A percentile compares a stretch with the other conserved stretches of the same genome.
These are phyloP conservation scores for Fissipunctia ypsillon DNA, from an alignment of 2,888 invertebrate species.

Conservation along the genomic window DNA sequence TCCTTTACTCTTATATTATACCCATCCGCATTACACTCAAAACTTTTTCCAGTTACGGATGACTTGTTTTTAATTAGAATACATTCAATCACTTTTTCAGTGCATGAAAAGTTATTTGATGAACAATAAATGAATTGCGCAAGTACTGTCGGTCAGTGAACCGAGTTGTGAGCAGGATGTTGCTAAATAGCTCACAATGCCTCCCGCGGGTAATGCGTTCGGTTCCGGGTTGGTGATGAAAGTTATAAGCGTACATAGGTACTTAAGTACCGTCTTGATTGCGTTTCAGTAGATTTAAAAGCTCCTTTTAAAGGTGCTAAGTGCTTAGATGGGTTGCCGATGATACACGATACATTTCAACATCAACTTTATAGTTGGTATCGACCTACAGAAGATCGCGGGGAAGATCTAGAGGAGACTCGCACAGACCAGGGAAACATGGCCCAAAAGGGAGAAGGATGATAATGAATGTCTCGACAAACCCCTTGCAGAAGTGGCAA, in stretches of 20 bases:
- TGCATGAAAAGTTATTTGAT: constrained; percentile 53
- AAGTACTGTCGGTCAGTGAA: constrained; percentile 61
- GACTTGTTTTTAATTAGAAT: constrained; percentile 32
- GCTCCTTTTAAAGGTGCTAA: too few species aligned
- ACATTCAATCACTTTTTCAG: constrained; percentile 45
- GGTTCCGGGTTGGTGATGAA: constrained; percentile 69
- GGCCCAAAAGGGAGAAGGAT: too few species aligned
- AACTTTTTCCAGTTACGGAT: constrained; percentile 7
- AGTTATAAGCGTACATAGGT: constrained; percentile 47
- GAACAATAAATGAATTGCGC: constrained; percentile 58
- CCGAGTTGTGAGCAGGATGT: constrained; percentile 73
- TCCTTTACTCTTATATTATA: not conserved
- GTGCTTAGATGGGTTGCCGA: too few species aligned
- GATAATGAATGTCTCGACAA: too few species aligned
- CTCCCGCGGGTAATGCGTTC: constrained; percentile 73
- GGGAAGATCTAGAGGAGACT: too few species aligned
- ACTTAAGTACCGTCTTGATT: constrained; percentile 27
- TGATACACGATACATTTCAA: too few species aligned
- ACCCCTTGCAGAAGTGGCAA: too few species aligned
- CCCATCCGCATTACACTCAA: not conserved
- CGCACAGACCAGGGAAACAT: too few species aligned
- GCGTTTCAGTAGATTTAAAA: constrained; percentile 19
- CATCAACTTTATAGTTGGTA: too few species aligned
- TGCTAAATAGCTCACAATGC: constrained; percentile 75
- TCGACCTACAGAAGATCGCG: too few species aligned